Base-by-base conservation (phyloP, 2,888 invertebrate genomes). In the Drosophila ustulata region DNA sequence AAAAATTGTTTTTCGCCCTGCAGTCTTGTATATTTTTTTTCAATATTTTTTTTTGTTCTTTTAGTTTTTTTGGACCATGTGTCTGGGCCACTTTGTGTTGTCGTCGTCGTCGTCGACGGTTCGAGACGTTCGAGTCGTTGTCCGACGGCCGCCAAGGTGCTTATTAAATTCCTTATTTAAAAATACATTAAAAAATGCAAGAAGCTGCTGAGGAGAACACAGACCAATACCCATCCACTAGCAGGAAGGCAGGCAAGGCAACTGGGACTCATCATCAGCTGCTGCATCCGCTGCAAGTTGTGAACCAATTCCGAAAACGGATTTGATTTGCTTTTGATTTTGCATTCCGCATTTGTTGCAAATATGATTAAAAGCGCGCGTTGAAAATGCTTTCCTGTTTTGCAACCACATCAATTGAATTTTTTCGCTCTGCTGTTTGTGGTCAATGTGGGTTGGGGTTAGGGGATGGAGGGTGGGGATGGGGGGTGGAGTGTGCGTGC, bases 121-220 rank as follows among this genome's bases (percentile, higher is more conserved):
- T 25, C 50, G 58, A 50, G 49, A 57, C 46, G 68, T 58, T 63
- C 66, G 57, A 75, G 80, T 78, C 69, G 82, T 66, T 82, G 83
- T 88, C 72, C 86, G 85, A 74, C 66, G 88, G 75, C 81, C 70
- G 87, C 87, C 83, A 86, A 86, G 85, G 89, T 86, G 85, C 85
- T 86, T 86, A 86, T 86, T 86, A 86, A 88, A 88, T 86, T 86
- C 85, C 85, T 89, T 86, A 89, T 89, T 86, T 86, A 86, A 86
- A 86, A 86, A 87, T 89, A 88, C 85, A 86, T 86, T 85, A 89
- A 86, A 89, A 89, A 89, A 89, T 85, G 88, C 88, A 87, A 84
- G 89, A 84, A 88, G 88, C 88, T 84, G 83, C 67, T 78, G 64
- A 50, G 70, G 61, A 66, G 57, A 47, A 46, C 56, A 71, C 57